Conservation (phyloP, 1,140 invertebrate genomes). For the Heliconius congener region DNA sequence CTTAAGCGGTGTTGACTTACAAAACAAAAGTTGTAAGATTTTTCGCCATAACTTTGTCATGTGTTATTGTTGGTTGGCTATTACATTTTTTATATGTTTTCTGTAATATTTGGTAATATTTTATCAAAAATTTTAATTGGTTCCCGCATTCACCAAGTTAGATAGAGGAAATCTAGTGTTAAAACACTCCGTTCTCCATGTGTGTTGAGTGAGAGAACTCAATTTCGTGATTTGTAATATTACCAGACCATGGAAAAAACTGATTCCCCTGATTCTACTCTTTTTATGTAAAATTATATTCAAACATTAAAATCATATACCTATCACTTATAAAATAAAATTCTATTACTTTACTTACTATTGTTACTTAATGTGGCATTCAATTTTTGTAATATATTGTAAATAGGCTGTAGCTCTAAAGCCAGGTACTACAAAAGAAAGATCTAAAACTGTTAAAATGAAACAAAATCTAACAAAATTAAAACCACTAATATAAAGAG, state of each 20-base stretch:
- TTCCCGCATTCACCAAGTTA: not conserved
- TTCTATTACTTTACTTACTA: not conserved
- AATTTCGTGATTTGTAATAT: not conserved
- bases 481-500: not conserved
- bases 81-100: not conserved
- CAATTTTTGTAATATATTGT: not conserved
- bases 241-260: no score
- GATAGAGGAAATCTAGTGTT: not conserved
- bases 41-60: conserved; percentile 36
- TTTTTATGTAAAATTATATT: no score
- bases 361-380: not conserved
- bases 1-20: conserved; percentile 44
- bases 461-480: not conserved
- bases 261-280: no score
- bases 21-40: conserved; percentile 48
- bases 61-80: not conserved
- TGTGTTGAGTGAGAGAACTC: not conserved
- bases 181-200: not conserved
- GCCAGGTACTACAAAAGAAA: not conserved
- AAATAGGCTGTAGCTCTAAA: not conserved
- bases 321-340: no score
- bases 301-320: no score
- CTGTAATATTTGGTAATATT: not conserved
- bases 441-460: not conserved
- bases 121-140: not conserved